Percentiles rank a stretch among this genome's conserved stretches.
phyloP scores from a whole-genome alignment of 1,140 invertebrate genomes.

The Drosophila watanabei region DNA sequence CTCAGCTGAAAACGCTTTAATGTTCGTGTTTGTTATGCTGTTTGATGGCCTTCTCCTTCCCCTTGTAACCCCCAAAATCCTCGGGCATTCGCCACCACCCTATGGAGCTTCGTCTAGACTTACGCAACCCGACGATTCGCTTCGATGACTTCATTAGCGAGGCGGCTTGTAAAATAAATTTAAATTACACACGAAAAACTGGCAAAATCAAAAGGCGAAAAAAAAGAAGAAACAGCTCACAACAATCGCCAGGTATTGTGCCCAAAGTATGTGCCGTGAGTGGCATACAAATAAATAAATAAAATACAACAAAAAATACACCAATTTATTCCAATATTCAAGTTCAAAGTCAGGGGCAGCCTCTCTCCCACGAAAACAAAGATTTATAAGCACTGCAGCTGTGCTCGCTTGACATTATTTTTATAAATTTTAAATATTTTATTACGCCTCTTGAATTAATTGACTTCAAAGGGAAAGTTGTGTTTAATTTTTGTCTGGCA shows the following conservation, averaged over 20 bases:
- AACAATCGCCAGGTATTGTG: constrained; percentile 47
- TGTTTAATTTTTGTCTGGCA: constrained; percentile 5
- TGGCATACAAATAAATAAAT: constrained; percentile 35
- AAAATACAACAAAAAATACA: constrained; percentile 16
- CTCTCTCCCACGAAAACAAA: constrained; percentile 30
- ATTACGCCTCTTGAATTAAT: constrained; percentile 7
- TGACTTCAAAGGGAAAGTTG: constrained; percentile 27
- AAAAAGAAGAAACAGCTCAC: constrained; percentile 4
- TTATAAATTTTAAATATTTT: constrained; percentile 18
- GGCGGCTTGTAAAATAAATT: constrained; percentile 57
- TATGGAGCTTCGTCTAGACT: constrained; percentile 35
- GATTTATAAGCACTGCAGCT: constrained; percentile 14
- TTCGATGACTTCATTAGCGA: constrained; percentile 55
- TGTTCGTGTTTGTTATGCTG: constrained; percentile 40
- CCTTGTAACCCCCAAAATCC: constrained; percentile 24
- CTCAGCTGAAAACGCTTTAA: constrained; percentile 33
- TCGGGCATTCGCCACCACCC: constrained; percentile 24
- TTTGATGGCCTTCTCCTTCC: constrained; percentile 47
- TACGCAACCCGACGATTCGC: constrained; percentile 49
- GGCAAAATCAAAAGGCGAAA: constrained; percentile 21
- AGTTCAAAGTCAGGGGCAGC: constrained; percentile 70
- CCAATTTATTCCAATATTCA: constrained; percentile 55
- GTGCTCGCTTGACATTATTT: background rate
- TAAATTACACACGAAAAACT: constrained; percentile 53
- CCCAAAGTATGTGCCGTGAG: constrained; percentile 16